These are phyloP conservation scores for Petrolisthes manimaculis DNA, from an alignment of 2,888 invertebrate genomes.

Conservation along the genomic window DNA sequence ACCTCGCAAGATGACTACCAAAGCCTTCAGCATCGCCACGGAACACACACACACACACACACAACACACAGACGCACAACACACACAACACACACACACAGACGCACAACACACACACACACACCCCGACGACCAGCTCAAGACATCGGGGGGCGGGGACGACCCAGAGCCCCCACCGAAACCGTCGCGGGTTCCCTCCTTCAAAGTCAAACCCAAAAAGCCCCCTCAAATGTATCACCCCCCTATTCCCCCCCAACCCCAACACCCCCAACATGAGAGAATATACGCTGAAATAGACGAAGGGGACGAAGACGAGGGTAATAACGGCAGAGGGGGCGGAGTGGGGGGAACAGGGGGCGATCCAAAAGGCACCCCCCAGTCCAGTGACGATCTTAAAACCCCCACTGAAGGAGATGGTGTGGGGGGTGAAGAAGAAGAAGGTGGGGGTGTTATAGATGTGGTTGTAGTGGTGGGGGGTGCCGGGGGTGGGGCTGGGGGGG, in stretches of 20 bases:
- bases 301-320: constrained; percentile 53
- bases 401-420: constrained; percentile 34
- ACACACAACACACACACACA: not conserved
- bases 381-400: constrained; percentile 37
- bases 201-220: constrained; percentile 62
- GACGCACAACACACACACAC: too few species aligned
- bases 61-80: constrained; percentile 11
- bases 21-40: constrained; percentile 37
- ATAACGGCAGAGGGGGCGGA: not conserved
- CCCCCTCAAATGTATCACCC: constrained; percentile 19
- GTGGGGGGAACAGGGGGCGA: not conserved
- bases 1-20: constrained; percentile 52
- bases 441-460: constrained; percentile 14
- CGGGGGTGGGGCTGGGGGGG: constrained; percentile 18
- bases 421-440: constrained; percentile 17
- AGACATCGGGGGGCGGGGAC: not conserved
- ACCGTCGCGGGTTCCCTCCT: constrained; percentile 64
- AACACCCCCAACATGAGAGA: constrained; percentile 32
- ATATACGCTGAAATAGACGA: constrained; percentile 65
- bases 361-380: not conserved
- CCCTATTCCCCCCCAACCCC: too few species aligned
- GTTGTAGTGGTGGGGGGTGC: constrained; percentile 68
- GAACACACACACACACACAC: constrained; percentile 15
- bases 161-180: constrained; percentile 55
- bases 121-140: not conserved